Conservation (phyloP, 2,888 invertebrate genomes). For the Omphaloscelis lunosa region DNA sequence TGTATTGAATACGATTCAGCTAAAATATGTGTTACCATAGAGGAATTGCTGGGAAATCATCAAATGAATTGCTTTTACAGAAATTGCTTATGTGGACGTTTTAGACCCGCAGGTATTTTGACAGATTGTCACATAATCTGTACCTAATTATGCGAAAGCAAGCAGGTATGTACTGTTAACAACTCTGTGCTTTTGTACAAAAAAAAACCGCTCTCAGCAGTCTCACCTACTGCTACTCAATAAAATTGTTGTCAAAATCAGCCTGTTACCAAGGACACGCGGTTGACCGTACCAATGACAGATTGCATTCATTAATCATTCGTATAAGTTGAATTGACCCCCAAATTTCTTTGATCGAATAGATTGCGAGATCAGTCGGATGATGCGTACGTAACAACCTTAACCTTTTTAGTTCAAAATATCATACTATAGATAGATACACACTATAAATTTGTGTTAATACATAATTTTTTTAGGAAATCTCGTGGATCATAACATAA, state of each 20-base stretch:
- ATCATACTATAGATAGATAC: neutral
- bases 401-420: slow-evolving; percentile 14
- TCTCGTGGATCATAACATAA: neutral
- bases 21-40: too few relatives aligned
- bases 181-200: too few relatives aligned
- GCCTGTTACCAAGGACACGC: too few relatives aligned
- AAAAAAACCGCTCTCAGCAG: too few relatives aligned
- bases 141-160: too few relatives aligned
- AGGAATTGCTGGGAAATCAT: too few relatives aligned
- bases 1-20: too few relatives aligned
- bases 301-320: neutral
- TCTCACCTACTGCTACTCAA: neutral
- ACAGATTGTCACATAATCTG: too few relatives aligned
- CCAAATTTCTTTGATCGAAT: neutral
- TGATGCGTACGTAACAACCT: neutral
- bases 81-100: too few relatives aligned
- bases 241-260: neutral
- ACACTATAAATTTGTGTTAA: neutral
- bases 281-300: neutral
- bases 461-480: neutral
- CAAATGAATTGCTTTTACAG: too few relatives aligned
- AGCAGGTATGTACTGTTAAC: too few relatives aligned
- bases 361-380: neutral
- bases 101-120: too few relatives aligned
- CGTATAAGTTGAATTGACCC: slow-evolving; percentile 10